phyloP scores from a whole-genome alignment of 2,113 vertebrate genomes.

The Antechinus flavipes region DNA sequence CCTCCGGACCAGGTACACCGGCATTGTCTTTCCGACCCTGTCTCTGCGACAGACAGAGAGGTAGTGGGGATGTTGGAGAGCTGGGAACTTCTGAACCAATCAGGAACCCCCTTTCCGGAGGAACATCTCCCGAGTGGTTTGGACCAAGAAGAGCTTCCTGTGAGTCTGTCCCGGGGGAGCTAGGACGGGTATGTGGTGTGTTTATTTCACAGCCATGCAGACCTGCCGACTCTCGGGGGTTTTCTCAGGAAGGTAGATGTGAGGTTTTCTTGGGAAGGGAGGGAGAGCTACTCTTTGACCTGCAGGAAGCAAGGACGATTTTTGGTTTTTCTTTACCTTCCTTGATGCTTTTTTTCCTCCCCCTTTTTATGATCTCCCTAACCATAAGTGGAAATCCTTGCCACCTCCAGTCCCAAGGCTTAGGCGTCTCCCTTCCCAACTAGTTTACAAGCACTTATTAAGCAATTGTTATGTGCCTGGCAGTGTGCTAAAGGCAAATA shows the following conservation, averaged over 20 bases:
- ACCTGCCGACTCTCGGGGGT: not conserved
- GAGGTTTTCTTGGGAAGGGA: not conserved
- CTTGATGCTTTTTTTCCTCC: not conserved
- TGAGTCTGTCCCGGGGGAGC: not conserved
- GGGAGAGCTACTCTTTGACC: not conserved
- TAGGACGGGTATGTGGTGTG: not conserved
- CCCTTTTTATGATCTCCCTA: not conserved
- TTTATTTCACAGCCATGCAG: not conserved
- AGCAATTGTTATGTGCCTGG: not conserved
- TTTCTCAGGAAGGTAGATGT: too few relatives aligned
- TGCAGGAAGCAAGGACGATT: not conserved
- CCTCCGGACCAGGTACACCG: not conserved
- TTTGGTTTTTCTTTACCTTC: not conserved
- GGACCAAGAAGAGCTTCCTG: not conserved
- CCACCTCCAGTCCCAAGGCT: not conserved
- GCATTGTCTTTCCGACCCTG: too few relatives aligned
- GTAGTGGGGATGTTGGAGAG: not conserved
- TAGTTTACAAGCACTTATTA: not conserved
- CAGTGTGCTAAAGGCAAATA: not conserved
- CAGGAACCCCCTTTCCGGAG: not conserved
- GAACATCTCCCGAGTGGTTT: not conserved
- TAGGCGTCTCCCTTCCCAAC: not conserved
- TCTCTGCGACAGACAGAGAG: not conserved
- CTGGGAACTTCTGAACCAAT: not conserved
- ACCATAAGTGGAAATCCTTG: not conserved